These are phyloP conservation scores for Cantharis flavilabris DNA, from an alignment of 2,888 invertebrate species.

Conservation along the genomic window DNA sequence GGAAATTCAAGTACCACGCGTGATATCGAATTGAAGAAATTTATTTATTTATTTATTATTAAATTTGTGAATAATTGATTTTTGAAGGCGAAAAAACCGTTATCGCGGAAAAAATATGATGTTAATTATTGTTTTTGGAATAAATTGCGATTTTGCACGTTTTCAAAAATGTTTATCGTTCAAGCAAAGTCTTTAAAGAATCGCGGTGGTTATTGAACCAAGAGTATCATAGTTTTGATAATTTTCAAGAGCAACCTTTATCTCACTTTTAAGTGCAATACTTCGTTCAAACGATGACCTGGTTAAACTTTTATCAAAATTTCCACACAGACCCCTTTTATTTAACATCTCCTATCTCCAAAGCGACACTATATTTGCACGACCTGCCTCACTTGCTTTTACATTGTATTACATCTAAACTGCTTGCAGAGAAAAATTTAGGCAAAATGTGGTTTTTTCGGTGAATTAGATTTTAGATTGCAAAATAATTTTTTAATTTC, in stretches of 20 bases:
- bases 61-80: background rate
- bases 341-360: constrained; percentile 7
- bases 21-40: background rate
- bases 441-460: too few species aligned
- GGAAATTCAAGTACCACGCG: background rate
- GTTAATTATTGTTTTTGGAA: background rate
- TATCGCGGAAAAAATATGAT: background rate
- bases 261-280: constrained; percentile 8
- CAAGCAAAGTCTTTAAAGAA: background rate
- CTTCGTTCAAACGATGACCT: constrained; percentile 25
- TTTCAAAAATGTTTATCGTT: background rate
- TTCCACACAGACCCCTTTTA: constrained; percentile 16
- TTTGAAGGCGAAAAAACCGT: background rate
- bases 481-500: too few species aligned
- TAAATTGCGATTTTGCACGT: background rate
- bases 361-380: constrained; percentile 4
- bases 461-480: too few species aligned
- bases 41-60: background rate
- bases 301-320: constrained; percentile 24
- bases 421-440: background rate
- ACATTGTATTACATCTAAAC: background rate
- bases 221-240: background rate
- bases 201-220: background rate
- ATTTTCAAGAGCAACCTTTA: background rate
- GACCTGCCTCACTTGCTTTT: constrained; percentile 23